These are phyloP conservation scores for Gasteruption jaculator DNA, from an alignment of 2,888 invertebrate species.

Conservation along the genomic window DNA sequence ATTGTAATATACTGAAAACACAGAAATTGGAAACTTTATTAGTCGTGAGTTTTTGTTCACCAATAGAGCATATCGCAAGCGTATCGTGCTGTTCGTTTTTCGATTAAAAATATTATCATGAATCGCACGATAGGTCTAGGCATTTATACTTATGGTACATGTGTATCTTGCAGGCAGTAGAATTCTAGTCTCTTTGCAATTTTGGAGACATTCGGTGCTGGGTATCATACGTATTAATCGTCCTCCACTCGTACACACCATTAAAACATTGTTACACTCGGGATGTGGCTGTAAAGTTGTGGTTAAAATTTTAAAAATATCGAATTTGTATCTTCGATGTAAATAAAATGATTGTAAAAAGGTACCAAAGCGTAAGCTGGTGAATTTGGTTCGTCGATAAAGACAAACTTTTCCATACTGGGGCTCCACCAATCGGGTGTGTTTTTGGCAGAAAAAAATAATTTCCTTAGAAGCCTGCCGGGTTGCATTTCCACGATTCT, in stretches of 20 bases:
- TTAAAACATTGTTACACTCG: constrained; percentile 76
- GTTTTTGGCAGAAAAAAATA: constrained; percentile 69
- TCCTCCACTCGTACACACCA: constrained; percentile 69
- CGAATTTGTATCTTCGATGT: constrained; percentile 1
- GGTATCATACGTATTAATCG: constrained; percentile 71
- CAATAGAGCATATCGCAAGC: too few relatives aligned
- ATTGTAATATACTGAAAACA: constrained; percentile 69
- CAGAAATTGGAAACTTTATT: constrained; percentile 12
- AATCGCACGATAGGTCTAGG: constrained; percentile 8
- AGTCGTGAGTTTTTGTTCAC: too few relatives aligned
- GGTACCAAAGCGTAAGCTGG: constrained; percentile 61
- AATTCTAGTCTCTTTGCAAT: constrained; percentile 69
- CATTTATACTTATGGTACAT: constrained; percentile 53
- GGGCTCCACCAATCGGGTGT: constrained; percentile 67
- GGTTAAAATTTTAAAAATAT: too few relatives aligned
- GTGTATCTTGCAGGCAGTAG: constrained; percentile 67
- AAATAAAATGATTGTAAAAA: constrained; percentile 6
- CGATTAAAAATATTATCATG: too few relatives aligned
- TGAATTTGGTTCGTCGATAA: constrained; percentile 70
- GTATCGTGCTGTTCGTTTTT: too few relatives aligned
- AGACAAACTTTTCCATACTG: constrained; percentile 71
- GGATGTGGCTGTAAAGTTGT: constrained; percentile 67
- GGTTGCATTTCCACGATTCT: constrained; percentile 74
- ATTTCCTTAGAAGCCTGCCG: constrained; percentile 65
- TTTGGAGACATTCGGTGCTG: constrained; percentile 69